phyloP scores from a whole-genome alignment of 2,888 invertebrate genomes.

The Phalangium opilio region DNA sequence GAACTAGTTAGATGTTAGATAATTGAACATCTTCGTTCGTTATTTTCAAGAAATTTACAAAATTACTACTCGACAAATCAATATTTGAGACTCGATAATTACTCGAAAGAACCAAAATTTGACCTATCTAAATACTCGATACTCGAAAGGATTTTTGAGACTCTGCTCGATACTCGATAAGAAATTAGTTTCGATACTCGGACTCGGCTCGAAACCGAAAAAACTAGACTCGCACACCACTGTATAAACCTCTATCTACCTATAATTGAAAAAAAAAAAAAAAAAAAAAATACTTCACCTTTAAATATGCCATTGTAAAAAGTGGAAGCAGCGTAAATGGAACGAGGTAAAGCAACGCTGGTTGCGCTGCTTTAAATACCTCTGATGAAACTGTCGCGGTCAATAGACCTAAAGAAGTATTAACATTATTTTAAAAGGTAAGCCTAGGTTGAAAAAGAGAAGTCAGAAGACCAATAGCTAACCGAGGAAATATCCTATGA shows the following conservation, averaged over 20 bases:
- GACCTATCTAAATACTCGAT: no score
- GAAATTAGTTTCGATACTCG: no score
- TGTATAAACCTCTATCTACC: neutral
- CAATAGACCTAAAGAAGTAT: conserved; percentile 43
- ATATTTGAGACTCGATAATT: no score
- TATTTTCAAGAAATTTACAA: no score
- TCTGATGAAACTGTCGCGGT: conserved; percentile 95
- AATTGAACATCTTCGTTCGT: no score
- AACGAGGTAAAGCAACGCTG: conserved; percentile 88
- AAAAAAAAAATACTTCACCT: conserved; percentile 40
- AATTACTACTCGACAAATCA: no score
- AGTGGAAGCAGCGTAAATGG: conserved; percentile 92
- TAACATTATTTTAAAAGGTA: neutral
- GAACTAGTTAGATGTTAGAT: no score
- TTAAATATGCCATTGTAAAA: conserved; percentile 93
- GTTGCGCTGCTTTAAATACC: conserved; percentile 95
- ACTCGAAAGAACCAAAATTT: no score
- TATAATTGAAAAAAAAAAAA: neutral
- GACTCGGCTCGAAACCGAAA: no score
- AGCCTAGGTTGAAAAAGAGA: neutral
- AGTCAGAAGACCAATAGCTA: conserved; percentile 15
- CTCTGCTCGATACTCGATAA: no score
- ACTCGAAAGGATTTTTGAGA: no score
- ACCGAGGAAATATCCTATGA: conserved; percentile 92
- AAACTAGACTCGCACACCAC: no score